Conservation (phyloP, 1,140 invertebrate species). For the Drosophila subobscura region DNA sequence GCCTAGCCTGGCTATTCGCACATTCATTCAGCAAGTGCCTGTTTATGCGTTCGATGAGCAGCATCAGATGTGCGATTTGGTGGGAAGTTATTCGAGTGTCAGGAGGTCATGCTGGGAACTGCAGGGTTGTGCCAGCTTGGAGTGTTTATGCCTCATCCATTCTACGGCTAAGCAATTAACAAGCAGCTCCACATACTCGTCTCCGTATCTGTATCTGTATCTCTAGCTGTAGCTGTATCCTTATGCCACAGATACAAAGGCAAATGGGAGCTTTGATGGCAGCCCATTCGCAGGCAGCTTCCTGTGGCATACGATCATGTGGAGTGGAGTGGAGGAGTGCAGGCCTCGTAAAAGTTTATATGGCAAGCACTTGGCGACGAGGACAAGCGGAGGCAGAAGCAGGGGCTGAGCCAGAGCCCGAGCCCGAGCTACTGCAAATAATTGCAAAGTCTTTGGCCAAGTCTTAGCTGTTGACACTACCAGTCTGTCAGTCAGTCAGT, state of each 20-base stretch:
- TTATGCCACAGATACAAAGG: conserved; percentile 21
- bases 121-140: neutral
- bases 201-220: conserved; percentile 15
- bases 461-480: conserved; percentile 63
- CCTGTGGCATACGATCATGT: conserved; percentile 3
- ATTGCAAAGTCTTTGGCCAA: conserved; percentile 65
- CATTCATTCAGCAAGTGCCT: neutral
- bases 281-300: conserved; percentile 46
- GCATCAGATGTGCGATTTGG: neutral
- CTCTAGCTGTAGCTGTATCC: conserved; percentile 12
- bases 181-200: conserved; percentile 16
- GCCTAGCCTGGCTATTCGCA: neutral
- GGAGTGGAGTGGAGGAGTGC: conserved; percentile 19
- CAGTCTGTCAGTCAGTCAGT: conserved; percentile 34
- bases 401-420: neutral
- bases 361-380: conserved; percentile 58
- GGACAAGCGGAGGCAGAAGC: neutral
- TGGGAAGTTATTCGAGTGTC: neutral
- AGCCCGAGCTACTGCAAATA: conserved; percentile 65
- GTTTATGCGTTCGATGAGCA: too few species aligned
- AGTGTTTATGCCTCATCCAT: conserved; percentile 20
- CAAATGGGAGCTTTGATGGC: conserved; percentile 38
- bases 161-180: conserved; percentile 28
- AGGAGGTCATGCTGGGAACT: neutral
- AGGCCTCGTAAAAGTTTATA: conserved; percentile 64